Percentiles rank a stretch among this genome's conserved stretches.
Evolutionary conservation across 1,140 invertebrate genomes (phyloP).

Genomic region (Magallana angulata): DNA sequence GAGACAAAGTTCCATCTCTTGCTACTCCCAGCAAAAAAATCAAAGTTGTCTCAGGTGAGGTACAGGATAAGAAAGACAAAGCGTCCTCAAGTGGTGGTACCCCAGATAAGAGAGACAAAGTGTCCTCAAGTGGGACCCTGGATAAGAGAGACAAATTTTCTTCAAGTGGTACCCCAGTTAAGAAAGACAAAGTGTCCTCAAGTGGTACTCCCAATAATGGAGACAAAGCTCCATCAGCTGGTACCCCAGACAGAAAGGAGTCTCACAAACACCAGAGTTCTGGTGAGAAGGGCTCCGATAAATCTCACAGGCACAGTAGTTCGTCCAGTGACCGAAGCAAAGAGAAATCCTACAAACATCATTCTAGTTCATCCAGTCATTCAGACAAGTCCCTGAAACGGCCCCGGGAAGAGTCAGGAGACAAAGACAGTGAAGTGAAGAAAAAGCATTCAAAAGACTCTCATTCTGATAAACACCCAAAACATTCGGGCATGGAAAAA

Average conservation of each 20-base stretch:
- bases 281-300: not conserved
- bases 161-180: not conserved
- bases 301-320: conserved; percentile 4
- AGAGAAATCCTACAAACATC: conserved; percentile 26
- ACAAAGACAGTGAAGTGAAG: not conserved
- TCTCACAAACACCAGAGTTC: not conserved
- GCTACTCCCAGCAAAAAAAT: not conserved
- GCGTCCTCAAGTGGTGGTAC: not conserved
- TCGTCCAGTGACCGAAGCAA: not conserved
- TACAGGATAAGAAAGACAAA: not conserved
- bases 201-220: not conserved
- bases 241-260: not conserved
- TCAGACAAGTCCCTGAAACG: not conserved
- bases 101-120: not conserved
- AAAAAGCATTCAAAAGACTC: conserved; percentile 5
- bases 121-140: not conserved
- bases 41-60: too few relatives aligned
- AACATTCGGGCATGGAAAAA: conserved; percentile 1
- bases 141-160: not conserved
- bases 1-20: not conserved
- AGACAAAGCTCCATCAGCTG: not conserved
- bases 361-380: conserved; percentile 15
- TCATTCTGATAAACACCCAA: not conserved
- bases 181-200: not conserved
- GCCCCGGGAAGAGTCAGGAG: not conserved